phyloP scores from a whole-genome alignment of 2,797 vertebrate genomes.

The Urocyon cinereoargenteus region DNA sequence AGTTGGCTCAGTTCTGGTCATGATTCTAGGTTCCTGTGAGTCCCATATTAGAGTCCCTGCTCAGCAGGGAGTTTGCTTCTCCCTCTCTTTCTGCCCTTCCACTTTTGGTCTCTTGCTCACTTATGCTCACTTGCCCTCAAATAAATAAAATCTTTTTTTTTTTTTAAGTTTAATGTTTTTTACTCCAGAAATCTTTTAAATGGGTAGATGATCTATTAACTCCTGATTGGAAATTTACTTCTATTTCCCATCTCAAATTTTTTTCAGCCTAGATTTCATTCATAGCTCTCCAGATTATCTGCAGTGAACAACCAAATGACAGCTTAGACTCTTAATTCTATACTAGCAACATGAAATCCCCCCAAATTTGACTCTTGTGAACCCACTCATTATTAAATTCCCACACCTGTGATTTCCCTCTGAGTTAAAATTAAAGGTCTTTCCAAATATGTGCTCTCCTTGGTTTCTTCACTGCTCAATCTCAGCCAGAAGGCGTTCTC shows the following conservation, averaged over 20 bases:
- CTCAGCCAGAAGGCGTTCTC: not conserved
- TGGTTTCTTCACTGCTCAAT: not conserved
- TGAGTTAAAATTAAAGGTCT: constrained; percentile 36
- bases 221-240: not conserved
- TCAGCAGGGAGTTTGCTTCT: too few species aligned
- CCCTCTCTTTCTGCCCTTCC: too few species aligned
- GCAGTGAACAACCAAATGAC: not conserved
- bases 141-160: too few species aligned
- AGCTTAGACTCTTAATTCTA: not conserved
- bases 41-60: too few species aligned
- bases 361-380: not conserved
- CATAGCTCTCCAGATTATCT: not conserved
- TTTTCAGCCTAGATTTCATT: not conserved
- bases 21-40: too few species aligned
- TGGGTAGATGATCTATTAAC: not conserved
- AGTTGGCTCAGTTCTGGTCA: too few species aligned
- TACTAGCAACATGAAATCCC: not conserved
- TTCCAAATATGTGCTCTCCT: not conserved
- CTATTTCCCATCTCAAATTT: not conserved
- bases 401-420: not conserved
- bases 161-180: not conserved
- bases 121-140: too few species aligned
- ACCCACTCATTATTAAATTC: constrained; percentile 32
- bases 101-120: too few species aligned
- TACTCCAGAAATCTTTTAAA: constrained; percentile 40